Evolutionary conservation across 2,113 vertebrate genomes (phyloP).

Genomic region (Ammodramus savannarum): DNA sequence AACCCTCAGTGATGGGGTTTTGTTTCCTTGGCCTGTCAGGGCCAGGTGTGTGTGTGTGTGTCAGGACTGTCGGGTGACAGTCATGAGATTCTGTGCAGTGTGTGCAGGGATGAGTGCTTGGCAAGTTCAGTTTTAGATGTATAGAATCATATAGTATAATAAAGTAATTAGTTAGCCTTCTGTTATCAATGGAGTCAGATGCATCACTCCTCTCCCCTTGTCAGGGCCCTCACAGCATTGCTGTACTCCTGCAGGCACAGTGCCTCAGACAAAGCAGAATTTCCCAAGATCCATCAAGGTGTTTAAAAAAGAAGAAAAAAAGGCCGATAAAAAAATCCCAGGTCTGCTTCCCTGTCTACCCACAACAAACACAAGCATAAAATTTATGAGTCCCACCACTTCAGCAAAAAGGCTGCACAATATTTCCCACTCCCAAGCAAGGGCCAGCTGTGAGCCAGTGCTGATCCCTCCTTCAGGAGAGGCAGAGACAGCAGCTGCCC

Average conservation of each 20-base stretch:
- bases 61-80: no score
- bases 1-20: no score
- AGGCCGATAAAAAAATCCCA: background rate
- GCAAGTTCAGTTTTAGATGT: no score
- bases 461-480: background rate
- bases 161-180: no score
- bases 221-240: no score
- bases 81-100: no score
- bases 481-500: background rate
- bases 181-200: no score
- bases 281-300: background rate
- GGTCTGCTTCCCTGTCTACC: background rate
- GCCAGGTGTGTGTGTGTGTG: no score
- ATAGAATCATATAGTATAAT: no score
- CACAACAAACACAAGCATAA: accelerated
- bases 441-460: background rate
- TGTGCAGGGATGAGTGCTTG: no score
- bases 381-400: background rate
- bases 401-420: background rate
- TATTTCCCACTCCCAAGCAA: background rate
- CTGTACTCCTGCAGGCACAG: background rate
- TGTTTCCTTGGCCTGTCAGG: no score
- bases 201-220: no score
- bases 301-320: background rate
- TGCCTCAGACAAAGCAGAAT: background rate